phyloP scores from a whole-genome alignment of 2,113 vertebrate genomes.

The Centropus bengalensis region DNA sequence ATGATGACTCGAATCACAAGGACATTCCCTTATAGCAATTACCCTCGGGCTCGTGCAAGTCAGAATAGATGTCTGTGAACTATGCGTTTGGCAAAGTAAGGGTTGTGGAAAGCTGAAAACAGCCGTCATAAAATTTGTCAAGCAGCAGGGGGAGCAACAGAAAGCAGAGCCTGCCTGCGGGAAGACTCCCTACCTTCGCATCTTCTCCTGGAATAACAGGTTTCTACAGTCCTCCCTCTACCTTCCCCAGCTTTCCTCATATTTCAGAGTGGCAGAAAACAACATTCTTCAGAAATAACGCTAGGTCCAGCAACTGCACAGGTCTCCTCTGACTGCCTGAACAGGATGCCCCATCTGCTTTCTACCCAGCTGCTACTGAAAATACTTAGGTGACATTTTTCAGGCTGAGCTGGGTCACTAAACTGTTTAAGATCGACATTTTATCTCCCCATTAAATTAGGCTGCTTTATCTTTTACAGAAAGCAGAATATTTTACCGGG shows the following conservation, averaged over 20 bases:
- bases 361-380: not conserved
- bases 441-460: not conserved
- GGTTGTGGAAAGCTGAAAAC: not conserved
- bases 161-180: not conserved
- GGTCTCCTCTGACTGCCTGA: not conserved
- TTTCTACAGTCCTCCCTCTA: not conserved
- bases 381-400: not conserved
- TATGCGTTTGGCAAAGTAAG: not conserved
- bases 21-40: not conserved
- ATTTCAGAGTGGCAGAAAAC: not conserved
- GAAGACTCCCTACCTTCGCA: not conserved
- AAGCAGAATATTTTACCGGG: not conserved
- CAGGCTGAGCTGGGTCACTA: not conserved
- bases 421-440: not conserved
- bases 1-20: constrained; percentile 7
- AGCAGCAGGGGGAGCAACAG: constrained; percentile 34
- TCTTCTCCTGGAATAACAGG: not conserved
- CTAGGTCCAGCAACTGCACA: not conserved
- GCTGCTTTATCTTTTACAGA: not conserved
- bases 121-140: not conserved
- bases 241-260: not conserved
- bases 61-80: not conserved
- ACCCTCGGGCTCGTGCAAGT: not conserved
- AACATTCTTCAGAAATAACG: not conserved
- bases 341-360: not conserved